Evolutionary conservation across 2,888 invertebrate species (phyloP), one percentile per base, ranked within the genome.

Genomic region (Augiades crinisus): DNA sequence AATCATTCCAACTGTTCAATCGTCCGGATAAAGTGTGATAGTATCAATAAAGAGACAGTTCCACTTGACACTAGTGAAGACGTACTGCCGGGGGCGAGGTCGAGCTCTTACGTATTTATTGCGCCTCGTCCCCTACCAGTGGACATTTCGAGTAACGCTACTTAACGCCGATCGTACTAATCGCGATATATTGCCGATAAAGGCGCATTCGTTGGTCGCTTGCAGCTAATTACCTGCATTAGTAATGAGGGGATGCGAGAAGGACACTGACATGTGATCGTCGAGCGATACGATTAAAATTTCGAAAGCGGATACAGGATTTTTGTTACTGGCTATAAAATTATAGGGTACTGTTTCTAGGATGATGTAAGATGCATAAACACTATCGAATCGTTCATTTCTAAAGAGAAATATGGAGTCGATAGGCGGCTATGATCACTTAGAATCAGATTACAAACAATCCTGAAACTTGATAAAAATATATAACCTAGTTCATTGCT

Each of bases 161-260:
- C 82, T 87, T 88, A 86, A 72, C 83, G 71, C 80, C 79, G 69
- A 81, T 83, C 73, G 71, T 63, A 69, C 66, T 86, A 86, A 86
- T 80, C 66, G 68, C 78, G 72, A 87, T 84, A 72, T 82, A 87
- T 81, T 54, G 83, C 70, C 75, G 67, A 75, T 81, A 79, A 74
- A n/a, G 65, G 14, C 56, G 65, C 68, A 70, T 6, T 16, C 17
- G 43, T 27, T 17, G 12, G 2, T 14, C 41, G 30, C 30, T 43
- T 30, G 43, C 43, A 77, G 80, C 75, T 84, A 82, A 85, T 84
- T 81, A 79, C 81, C 63, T 84, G 81, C 76, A 86, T 83, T 85
- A 85, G 78, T 83, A 80, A 87, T 86, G 75, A 80, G 69, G 63
- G 69, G 72, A 19, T n/a, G n/a, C 30, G 27, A 3, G 27, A 30